Evolutionary conservation across 2,888 invertebrate species (phyloP).

Genomic region (Drosophila mimica): DNA sequence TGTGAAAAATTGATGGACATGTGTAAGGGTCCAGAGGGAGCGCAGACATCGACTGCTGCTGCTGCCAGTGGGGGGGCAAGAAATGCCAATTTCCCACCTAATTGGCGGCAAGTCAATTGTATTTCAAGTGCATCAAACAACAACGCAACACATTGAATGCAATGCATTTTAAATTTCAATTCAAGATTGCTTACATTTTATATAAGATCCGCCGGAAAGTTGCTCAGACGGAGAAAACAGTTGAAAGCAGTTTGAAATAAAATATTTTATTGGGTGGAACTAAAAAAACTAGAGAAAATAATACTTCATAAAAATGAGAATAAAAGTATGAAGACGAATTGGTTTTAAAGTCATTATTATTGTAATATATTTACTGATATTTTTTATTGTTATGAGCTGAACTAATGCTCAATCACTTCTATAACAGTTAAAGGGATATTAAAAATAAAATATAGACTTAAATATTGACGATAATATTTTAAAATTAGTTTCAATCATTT

Average conservation of each 20-base stretch:
- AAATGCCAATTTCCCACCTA: slow-evolving; percentile 62
- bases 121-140: slow-evolving; percentile 36
- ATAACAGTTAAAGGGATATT: background rate
- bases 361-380: too few relatives aligned
- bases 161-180: slow-evolving; percentile 12
- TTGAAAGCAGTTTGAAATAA: too few relatives aligned
- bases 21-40: slow-evolving; percentile 36
- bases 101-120: slow-evolving; percentile 67
- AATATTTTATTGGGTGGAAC: too few relatives aligned
- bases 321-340: background rate
- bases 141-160: background rate
- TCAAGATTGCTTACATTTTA: background rate
- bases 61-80: slow-evolving; percentile 22
- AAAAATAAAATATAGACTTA: background rate
- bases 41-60: slow-evolving; percentile 42
- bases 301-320: background rate
- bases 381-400: too few relatives aligned
- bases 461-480: background rate
- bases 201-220: background rate
- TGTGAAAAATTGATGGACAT: slow-evolving; percentile 70
- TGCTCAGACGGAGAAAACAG: too few relatives aligned
- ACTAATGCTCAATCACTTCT: background rate
- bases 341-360: too few relatives aligned
- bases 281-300: background rate
- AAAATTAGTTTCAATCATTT: background rate